phyloP scores from a whole-genome alignment of 1,140 invertebrate genomes.

The Mycetomoellerius zeteki region DNA sequence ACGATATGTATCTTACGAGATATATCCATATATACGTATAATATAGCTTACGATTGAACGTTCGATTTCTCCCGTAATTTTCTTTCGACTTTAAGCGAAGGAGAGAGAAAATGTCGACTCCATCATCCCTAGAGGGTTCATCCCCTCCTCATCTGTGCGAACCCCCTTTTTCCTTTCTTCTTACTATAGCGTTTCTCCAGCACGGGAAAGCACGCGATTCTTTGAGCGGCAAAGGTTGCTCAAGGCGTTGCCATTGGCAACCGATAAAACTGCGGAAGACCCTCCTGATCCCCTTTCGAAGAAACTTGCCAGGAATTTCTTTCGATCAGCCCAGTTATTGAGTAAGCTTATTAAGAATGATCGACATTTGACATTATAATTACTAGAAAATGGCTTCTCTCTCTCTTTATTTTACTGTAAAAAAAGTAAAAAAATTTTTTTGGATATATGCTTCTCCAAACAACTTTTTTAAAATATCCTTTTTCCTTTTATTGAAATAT shows the following conservation, averaged over 20 bases:
- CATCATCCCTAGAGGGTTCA: constrained; percentile 19
- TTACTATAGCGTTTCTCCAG: constrained; percentile 31
- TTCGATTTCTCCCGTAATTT: constrained; percentile 12
- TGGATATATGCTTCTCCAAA: neutral
- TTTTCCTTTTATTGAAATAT: neutral
- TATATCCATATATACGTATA: neutral
- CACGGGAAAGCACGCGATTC: constrained; percentile 61
- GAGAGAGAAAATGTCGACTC: constrained; percentile 48
- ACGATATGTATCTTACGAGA: neutral
- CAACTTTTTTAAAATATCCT: neutral
- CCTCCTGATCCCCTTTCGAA: constrained; percentile 74
- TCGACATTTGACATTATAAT: neutral
- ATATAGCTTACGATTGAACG: neutral
- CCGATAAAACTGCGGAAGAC: constrained; percentile 75
- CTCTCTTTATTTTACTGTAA: neutral
- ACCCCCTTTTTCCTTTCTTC: constrained; percentile 46
- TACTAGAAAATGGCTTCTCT: neutral
- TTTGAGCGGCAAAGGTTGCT: constrained; percentile 59
- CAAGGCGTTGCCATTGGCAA: constrained; percentile 76
- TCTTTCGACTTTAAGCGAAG: constrained; percentile 35
- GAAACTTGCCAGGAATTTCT: constrained; percentile 71
- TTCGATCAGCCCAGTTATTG: constrained; percentile 66
- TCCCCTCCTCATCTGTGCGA: constrained; percentile 31
- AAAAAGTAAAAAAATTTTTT: neutral
- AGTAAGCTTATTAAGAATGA: constrained; percentile 64